Evolutionary conservation across 2,888 invertebrate genomes (phyloP).

Genomic region (Sphinx pinastri): DNA sequence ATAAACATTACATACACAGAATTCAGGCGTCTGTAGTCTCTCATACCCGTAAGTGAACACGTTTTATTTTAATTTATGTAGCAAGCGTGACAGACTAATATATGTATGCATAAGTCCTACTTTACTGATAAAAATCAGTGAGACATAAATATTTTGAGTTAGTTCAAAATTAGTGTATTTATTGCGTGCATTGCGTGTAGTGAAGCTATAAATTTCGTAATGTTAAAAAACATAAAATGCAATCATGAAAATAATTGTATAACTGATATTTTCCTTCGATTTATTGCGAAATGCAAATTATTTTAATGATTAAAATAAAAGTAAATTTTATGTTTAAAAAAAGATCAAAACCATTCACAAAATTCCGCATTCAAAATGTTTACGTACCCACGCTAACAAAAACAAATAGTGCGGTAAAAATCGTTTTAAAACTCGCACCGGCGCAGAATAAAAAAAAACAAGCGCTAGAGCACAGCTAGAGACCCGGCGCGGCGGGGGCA

Average conservation of each 20-base stretch:
- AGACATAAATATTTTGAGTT: neutral
- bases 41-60: neutral
- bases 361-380: neutral
- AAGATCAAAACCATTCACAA: neutral
- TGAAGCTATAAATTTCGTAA: too few relatives aligned
- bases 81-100: neutral
- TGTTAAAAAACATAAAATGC: too few relatives aligned
- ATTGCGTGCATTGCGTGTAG: neutral
- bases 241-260: too few relatives aligned
- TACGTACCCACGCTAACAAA: slow-evolving; percentile 41
- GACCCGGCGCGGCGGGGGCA: neutral
- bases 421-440: slow-evolving; percentile 42
- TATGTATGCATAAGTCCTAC: neutral
- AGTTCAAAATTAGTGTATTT: neutral
- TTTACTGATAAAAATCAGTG: neutral
- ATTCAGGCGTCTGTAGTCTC: neutral
- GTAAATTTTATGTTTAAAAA: too few relatives aligned
- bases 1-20: neutral
- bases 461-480: too few relatives aligned
- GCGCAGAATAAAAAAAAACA: slow-evolving; percentile 35
- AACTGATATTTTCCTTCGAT: too few relatives aligned
- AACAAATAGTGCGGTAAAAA: slow-evolving; percentile 53
- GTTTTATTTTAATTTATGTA: neutral
- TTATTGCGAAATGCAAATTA: neutral
- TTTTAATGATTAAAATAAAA: too few relatives aligned